Evolutionary conservation across 1,140 invertebrate species (phyloP), one percentile per base, ranked within the genome.

Genomic region (Drosophila malerkotliana): DNA sequence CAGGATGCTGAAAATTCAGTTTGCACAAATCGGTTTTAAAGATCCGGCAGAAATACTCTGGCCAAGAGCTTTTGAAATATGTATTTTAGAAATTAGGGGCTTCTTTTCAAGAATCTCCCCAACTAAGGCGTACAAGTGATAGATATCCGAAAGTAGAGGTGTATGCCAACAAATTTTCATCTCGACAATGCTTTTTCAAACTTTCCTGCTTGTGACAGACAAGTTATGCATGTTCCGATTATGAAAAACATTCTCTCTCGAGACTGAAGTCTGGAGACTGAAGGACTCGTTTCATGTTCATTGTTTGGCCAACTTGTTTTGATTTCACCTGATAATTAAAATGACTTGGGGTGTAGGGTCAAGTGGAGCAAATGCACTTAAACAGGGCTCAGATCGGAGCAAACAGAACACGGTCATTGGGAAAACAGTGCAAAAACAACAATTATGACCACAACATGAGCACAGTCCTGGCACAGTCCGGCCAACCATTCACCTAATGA

Each of bases 401-500:
- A 44, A 15, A 9, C 14, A 14, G 8, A 67, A 64, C 45, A 63
- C 18, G 47, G 18, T 15, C 26, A 30, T 4, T 67, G 63, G 59
- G 59, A 67, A 67, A 52, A 64, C 47, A 48, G 18, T 24, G 5
- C 18, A 8, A 34, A 51, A 63, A 73, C 81, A 80, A 85, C 81
- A 69, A 85, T 84, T 85, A 84, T 63, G 68, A 54, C 21, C 53
- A 41, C 32, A 67, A 51, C 53, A 55, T 0, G 44, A 48, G 69
- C 55, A 45, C 14, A 66, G 45, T 51, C 24, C 45, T 62, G 64
- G 56, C 55, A 45, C 14, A 72, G 45, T 51, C 24, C 45, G 59
- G 64, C 52, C 62, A 79, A 62, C 68, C 82, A 85, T 76, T 78
- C 52, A 76, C 78, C 78, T 79, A 85, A 85, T 85, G 69, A 88